Percentiles rank a stretch among this genome's conserved stretches.
Evolutionary conservation across 2,113 vertebrate genomes (phyloP).

Genomic region (Myotis lucifugus): DNA sequence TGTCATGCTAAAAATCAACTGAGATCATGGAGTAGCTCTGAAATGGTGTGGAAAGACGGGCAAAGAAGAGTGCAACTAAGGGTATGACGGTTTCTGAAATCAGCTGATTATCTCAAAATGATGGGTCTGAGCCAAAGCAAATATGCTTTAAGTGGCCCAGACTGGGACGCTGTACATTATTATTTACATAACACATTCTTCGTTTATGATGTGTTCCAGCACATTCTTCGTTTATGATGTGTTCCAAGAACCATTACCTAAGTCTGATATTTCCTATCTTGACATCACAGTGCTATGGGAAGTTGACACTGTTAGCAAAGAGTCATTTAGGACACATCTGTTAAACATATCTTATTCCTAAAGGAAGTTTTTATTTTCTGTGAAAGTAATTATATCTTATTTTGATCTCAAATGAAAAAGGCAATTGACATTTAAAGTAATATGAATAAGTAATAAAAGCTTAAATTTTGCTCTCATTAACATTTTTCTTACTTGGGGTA

Average conservation of each 20-base stretch:
- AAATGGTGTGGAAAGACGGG: not conserved
- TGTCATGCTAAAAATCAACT: not conserved
- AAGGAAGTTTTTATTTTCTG: conserved; percentile 57
- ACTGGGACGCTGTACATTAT: not conserved
- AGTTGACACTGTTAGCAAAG: conserved; percentile 39
- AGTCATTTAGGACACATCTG: conserved; percentile 47
- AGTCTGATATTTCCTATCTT: conserved; percentile 44
- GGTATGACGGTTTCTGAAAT: not conserved
- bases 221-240: conserved; percentile 43
- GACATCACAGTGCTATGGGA: conserved; percentile 15
- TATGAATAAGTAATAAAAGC: conserved; percentile 23
- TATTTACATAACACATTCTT: conserved; percentile 5
- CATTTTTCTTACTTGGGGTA: not conserved
- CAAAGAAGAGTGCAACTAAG: not conserved
- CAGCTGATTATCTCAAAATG: not conserved
- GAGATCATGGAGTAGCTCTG: not conserved
- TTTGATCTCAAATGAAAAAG: conserved; percentile 58
- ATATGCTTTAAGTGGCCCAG: not conserved
- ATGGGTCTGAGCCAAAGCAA: not conserved
- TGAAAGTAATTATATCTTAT: conserved; percentile 56
- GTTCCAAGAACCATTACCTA: conserved; percentile 27
- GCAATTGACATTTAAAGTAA: conserved; percentile 57
- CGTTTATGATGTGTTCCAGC: conserved; percentile 40
- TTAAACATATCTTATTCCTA: conserved; percentile 43
- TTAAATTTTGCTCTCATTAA: conserved; percentile 61